phyloP scores from a whole-genome alignment of 2,113 vertebrate species.

The Brachirus orientalis region DNA sequence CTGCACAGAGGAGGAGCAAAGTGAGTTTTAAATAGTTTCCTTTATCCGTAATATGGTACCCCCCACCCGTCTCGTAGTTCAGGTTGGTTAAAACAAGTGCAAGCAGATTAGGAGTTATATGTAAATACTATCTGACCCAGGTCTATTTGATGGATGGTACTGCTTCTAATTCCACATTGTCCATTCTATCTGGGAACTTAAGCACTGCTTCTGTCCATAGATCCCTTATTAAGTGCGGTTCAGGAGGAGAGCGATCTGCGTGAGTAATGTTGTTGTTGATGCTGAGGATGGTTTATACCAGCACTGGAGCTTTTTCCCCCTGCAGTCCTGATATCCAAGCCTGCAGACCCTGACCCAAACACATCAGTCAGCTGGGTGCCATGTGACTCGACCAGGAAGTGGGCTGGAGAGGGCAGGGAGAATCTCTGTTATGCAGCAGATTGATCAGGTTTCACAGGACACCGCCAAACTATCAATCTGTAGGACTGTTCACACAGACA shows the following conservation, averaged over 20 bases:
- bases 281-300: slow-evolving; percentile 46
- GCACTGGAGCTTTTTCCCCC: slow-evolving; percentile 40
- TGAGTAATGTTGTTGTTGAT: slow-evolving; percentile 68
- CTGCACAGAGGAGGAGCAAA: slow-evolving; percentile 7
- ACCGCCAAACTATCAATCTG: slow-evolving; percentile 61
- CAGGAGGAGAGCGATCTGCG: slow-evolving; percentile 59
- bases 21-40: slow-evolving; percentile 33
- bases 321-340: slow-evolving; percentile 61
- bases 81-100: slow-evolving; percentile 50
- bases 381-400: slow-evolving; percentile 71
- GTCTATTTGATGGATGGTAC: slow-evolving; percentile 53
- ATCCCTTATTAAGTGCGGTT: slow-evolving; percentile 61
- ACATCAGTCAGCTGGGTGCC: slow-evolving; percentile 68
- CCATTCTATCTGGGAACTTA: not conserved
- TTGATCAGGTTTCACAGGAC: slow-evolving; percentile 70
- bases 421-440: slow-evolving; percentile 65
- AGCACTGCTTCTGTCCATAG: too few species aligned
- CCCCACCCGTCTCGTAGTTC: slow-evolving; percentile 38
- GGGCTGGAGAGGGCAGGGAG: slow-evolving; percentile 41
- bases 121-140: slow-evolving; percentile 41
- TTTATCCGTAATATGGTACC: slow-evolving; percentile 5
- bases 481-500: slow-evolving; percentile 29
- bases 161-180: slow-evolving; percentile 46
- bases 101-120: slow-evolving; percentile 46
- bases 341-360: slow-evolving; percentile 67